Conservation (phyloP, 2,113 vertebrate genomes). For the Eclectus roratus region DNA sequence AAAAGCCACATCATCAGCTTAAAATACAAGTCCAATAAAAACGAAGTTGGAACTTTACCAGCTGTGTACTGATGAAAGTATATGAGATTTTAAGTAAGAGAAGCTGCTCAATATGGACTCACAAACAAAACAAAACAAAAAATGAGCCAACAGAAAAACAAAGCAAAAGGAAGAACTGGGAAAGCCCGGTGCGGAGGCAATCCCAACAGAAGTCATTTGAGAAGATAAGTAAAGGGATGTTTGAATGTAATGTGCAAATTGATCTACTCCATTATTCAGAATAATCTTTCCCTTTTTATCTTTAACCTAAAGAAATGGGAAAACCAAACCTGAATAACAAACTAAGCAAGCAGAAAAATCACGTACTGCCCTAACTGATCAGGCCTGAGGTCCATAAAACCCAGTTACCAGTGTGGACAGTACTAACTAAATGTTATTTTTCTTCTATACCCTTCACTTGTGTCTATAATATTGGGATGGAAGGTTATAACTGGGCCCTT, state of each 20-base stretch:
- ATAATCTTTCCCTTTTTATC: background rate
- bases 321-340: constrained; percentile 1
- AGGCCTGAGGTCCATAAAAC: background rate
- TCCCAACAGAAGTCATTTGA: background rate
- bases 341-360: background rate
- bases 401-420: background rate
- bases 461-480: background rate
- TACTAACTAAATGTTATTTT: background rate
- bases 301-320: background rate
- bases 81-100: constrained; percentile 53
- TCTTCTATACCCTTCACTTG: background rate
- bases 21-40: constrained; percentile 67
- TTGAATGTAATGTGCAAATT: background rate
- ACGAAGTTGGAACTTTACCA: constrained; percentile 58
- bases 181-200: background rate
- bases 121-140: constrained; percentile 18
- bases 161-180: background rate
- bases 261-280: background rate
- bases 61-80: constrained; percentile 55
- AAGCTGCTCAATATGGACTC: constrained; percentile 45
- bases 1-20: constrained; percentile 67
- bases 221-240: background rate
- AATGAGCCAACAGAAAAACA: background rate
- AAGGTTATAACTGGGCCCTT: background rate
- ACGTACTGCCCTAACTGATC: background rate